phyloP scores from a whole-genome alignment of 2,888 invertebrate genomes.

The Amblyjoppa proteus region DNA sequence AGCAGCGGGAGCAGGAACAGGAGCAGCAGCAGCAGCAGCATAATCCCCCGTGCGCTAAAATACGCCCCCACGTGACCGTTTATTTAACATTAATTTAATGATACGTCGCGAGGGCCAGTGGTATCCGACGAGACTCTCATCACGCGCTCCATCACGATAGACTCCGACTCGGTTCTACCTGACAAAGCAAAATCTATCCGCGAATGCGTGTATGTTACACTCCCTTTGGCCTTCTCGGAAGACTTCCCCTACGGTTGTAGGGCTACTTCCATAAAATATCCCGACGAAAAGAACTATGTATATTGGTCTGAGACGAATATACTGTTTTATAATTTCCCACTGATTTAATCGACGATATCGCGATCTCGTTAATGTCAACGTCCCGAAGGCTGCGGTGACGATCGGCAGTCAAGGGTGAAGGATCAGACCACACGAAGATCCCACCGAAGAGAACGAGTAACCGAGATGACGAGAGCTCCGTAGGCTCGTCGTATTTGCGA shows the following conservation, averaged over 20 bases:
- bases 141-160: constrained; percentile 65
- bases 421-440: constrained; percentile 7
- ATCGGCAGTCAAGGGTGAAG: background rate
- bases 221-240: constrained; percentile 28
- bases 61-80: constrained; percentile 80
- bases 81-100: constrained; percentile 82
- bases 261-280: background rate
- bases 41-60: constrained; percentile 71
- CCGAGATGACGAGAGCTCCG: constrained; percentile 43
- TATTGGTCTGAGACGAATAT: background rate
- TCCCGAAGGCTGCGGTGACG: background rate
- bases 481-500: constrained; percentile 71
- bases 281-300: background rate
- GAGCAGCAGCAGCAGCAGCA: constrained; percentile 31
- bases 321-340: too few species aligned
- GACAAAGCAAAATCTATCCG: constrained; percentile 49
- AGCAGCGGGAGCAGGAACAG: background rate
- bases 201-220: constrained; percentile 24
- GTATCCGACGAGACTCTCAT: constrained; percentile 58
- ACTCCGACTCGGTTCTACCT: constrained; percentile 46
- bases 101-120: constrained; percentile 72
- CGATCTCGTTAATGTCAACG: background rate
- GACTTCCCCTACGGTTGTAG: background rate
- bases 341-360: background rate
- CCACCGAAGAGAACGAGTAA: constrained; percentile 53